Base-by-base conservation (phyloP, 2,888 invertebrate genomes). In the Linnaemya vulpina region DNA sequence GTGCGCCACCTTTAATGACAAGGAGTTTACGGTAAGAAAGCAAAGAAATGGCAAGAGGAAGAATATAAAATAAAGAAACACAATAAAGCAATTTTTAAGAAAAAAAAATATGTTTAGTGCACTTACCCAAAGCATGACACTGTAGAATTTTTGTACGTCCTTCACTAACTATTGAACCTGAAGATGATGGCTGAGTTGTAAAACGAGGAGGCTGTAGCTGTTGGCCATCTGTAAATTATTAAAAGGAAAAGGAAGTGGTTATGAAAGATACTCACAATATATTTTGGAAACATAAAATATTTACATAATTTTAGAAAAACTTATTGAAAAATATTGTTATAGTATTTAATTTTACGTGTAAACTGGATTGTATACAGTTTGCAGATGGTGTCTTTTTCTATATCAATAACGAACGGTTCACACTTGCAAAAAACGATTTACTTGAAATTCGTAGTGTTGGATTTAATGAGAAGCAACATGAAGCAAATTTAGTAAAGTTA, bases 81-180 rank as follows among this genome's bases (percentile, higher is more conserved):
- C 4, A 20, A 11, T 11, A 5, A 10, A n/a, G 30, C n/a, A 30
- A 30, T 30, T 30, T 30, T 9, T 10, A 38, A 5, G 2, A 30
- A 30, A 30, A 30, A 30, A 30, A 2, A 30, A 5, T 30, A 40
- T 62, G 62, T 53, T 13, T 70, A 22, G 43, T 67, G 62, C 80
- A 93, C 95, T 95, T 93, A 96, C 98, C 97, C 91, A 96, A 94
- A 20, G 98, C 98, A 93, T 96, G 96, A 93, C 98, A 98, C 92
- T 98, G 97, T 87, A 98, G 94, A 92, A 98, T 97, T 94, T 98
- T 98, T 65, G 96, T 96, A 84, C 96, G 95, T 91, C 97, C 97
- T 93, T 97, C 96, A 92, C 96, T 95, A 87, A 97, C 96, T 90
- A 97, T 96, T 91, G 96, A 96, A 89, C 96, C 96, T 83, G 96